These are phyloP conservation scores for Leptura quadrifasciata DNA, from an alignment of 2,888 invertebrate genomes.

Conservation along the genomic window DNA sequence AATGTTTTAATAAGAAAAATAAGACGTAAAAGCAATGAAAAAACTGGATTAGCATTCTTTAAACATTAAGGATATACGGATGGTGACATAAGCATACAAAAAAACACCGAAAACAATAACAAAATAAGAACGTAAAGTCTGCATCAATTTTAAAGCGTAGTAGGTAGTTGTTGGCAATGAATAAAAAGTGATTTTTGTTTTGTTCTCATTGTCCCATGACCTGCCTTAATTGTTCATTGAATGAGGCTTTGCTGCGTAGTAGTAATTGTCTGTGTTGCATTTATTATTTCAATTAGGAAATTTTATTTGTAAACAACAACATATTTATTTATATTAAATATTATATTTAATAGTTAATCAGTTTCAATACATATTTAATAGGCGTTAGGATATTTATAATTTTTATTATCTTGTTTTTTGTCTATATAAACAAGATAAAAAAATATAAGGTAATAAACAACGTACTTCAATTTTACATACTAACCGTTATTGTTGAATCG, in stretches of 20 bases:
- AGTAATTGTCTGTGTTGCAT: slow-evolving; percentile 27
- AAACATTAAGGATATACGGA: slow-evolving; percentile 32
- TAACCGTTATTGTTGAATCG: too few species aligned
- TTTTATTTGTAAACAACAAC: not conserved
- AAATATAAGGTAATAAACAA: too few species aligned
- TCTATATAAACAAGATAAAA: too few species aligned
- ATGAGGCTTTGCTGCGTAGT: slow-evolving; percentile 46
- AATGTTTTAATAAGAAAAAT: slow-evolving; percentile 25
- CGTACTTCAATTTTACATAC: too few species aligned
- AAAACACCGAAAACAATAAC: slow-evolving; percentile 44
- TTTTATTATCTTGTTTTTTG: not conserved
- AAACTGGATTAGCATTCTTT: slow-evolving; percentile 41
- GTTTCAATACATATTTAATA: not conserved
- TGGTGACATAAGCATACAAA: slow-evolving; percentile 37
- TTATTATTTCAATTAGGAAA: slow-evolving; percentile 17
- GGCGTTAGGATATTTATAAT: not conserved
- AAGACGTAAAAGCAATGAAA: slow-evolving; percentile 31
- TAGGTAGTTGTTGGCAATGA: slow-evolving; percentile 52
- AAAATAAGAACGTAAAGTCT: slow-evolving; percentile 50
- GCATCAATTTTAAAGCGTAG: slow-evolving; percentile 47
- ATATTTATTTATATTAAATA: slow-evolving; percentile 8
- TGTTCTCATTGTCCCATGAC: slow-evolving; percentile 56
- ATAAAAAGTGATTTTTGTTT: slow-evolving; percentile 50
- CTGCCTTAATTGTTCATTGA: slow-evolving; percentile 56
- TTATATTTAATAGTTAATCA: not conserved